Conservation (phyloP, 2,888 invertebrate genomes). For the Aricia artaxerxes region DNA sequence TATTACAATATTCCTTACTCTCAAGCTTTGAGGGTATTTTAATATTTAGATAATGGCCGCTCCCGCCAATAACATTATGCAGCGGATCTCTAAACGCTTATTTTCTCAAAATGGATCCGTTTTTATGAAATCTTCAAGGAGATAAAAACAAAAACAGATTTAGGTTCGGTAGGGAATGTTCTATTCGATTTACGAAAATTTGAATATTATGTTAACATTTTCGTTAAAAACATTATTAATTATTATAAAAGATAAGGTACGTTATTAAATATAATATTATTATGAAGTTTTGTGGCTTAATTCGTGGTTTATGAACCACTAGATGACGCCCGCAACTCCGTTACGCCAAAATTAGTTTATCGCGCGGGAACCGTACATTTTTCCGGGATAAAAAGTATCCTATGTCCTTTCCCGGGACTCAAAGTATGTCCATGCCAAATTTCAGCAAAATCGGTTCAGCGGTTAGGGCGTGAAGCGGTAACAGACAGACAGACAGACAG, state of each 20-base stretch:
- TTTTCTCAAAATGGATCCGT: slow-evolving; percentile 15
- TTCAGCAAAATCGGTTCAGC: no score
- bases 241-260: not conserved
- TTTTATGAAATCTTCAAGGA: slow-evolving; percentile 11
- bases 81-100: slow-evolving; percentile 28
- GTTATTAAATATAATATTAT: no score
- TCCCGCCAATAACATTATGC: slow-evolving; percentile 44
- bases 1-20: slow-evolving; percentile 6
- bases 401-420: no score
- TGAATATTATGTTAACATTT: not conserved
- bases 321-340: no score
- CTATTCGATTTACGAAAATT: not conserved
- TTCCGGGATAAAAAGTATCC: no score
- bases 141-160: slow-evolving; percentile 5
- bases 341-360: no score
- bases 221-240: not conserved
- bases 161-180: not conserved
- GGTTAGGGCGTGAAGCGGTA: no score
- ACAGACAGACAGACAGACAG: no score
- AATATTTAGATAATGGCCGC: slow-evolving; percentile 42
- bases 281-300: no score
- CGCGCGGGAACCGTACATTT: no score
- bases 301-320: no score
- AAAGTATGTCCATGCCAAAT: no score
- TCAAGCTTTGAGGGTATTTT: slow-evolving; percentile 28